These are phyloP conservation scores for Phylloscopus trochilus DNA, from an alignment of 2,113 vertebrate species.

Conservation along the genomic window DNA sequence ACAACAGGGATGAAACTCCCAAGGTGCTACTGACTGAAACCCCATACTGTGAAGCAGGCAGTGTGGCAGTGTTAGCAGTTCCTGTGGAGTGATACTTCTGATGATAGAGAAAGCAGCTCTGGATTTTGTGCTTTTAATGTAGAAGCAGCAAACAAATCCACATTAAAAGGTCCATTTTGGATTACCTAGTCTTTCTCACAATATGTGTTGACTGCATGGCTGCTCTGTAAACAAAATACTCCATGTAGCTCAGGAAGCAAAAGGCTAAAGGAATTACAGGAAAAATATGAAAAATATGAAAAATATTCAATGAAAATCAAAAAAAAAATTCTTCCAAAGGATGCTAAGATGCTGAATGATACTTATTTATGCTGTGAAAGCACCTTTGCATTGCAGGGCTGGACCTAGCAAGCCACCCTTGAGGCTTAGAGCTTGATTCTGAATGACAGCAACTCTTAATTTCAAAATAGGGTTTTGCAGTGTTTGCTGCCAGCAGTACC, in stretches of 20 bases:
- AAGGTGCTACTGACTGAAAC: background rate
- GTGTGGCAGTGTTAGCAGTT: accelerated
- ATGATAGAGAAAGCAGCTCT: background rate
- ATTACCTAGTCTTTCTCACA: background rate
- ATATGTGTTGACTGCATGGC: background rate
- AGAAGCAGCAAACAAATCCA: background rate
- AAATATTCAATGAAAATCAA: background rate
- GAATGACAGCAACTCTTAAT: background rate
- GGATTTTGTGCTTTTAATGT: background rate
- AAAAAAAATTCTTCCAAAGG: background rate
- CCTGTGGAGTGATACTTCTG: background rate
- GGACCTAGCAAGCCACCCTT: background rate
- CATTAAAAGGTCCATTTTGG: background rate
- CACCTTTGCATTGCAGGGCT: background rate
- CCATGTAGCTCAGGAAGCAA: background rate
- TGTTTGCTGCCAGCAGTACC: background rate
- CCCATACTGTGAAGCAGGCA: background rate
- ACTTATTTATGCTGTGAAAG: slow-evolving; percentile 9
- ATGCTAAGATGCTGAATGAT: background rate
- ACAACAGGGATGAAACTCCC: accelerated
- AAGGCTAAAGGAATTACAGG: background rate
- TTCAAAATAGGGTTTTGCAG: background rate
- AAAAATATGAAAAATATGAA: slow-evolving; percentile 26
- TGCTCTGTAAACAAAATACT: slow-evolving; percentile 7
- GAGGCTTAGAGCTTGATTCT: background rate